Evolutionary conservation across 2,797 vertebrate genomes (phyloP), one percentile per base, ranked within the genome.

Genomic region (Poeciliopsis infans): DNA sequence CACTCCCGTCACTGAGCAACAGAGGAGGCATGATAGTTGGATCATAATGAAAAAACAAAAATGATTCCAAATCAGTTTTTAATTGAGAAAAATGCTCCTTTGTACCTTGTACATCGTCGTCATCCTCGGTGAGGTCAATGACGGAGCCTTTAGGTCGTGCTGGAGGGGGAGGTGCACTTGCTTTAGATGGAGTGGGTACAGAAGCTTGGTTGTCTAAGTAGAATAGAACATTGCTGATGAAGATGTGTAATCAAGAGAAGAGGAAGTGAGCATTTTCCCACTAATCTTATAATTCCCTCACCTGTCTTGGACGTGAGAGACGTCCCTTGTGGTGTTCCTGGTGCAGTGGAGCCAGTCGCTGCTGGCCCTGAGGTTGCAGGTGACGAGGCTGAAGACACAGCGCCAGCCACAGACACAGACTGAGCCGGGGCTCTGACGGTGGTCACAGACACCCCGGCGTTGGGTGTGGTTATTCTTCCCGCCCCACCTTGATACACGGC

Each of bases 111-210:
- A 96, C 97, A 51, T 99, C 98, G 82, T 99, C 98, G 79, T 99
- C 98, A 80, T 99, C 98, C 89, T 99, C 95, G 2, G 98, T 99
- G 82, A 99, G 97, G 91, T 99, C 98, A 72, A 99, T 99, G 91
- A 99, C 97, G 8, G 97, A 96, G 88, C 97, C 96, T 86, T 97
- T 95, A 79, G 96, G 91, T 88, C 97, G 97, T 77, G 91, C 90
- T 74, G 93, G 91, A 93, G 95, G 94, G 61, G 81, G 92, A 93
- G 95, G 94, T 68, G 81, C 88, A 83, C 93, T 80, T 49, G 86
- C 94, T 96, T 96, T 96, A 72, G 93, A 74, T 87, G 95, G 64
- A 92, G 95, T 77, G 82, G 94, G 86, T 91, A 92, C 96, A 84
- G 93, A 78, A 64, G 95, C 91, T 93, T 97, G 98, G 93, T 96